phyloP scores from a whole-genome alignment of 2,888 invertebrate genomes.

The Euplexia lucipara region DNA sequence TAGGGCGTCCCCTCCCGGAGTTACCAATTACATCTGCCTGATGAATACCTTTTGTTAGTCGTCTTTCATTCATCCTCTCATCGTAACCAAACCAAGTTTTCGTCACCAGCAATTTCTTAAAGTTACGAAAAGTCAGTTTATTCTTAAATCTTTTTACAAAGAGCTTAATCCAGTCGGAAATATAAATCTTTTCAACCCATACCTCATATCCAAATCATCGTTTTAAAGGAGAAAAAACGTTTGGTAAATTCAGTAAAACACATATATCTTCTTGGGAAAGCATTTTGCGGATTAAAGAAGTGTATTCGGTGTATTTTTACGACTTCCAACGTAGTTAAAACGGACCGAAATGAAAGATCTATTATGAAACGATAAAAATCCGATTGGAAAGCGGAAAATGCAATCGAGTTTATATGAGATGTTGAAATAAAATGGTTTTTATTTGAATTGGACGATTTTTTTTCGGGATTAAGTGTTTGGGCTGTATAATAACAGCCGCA shows the following conservation, averaged over 20 bases:
- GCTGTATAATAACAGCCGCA: background rate
- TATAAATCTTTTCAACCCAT: slow-evolving; percentile 44
- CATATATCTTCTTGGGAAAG: slow-evolving; percentile 51
- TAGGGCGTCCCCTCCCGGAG: no score
- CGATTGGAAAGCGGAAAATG: slow-evolving; percentile 62
- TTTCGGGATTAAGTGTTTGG: slow-evolving; percentile 10
- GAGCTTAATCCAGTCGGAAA: slow-evolving; percentile 10
- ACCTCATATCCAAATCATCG: slow-evolving; percentile 51
- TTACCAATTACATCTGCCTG: no score
- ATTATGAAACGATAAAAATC: slow-evolving; percentile 67
- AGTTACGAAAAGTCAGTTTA: slow-evolving; percentile 13
- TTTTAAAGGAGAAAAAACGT: slow-evolving; percentile 41
- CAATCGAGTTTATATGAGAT: slow-evolving; percentile 65
- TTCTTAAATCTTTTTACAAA: slow-evolving; percentile 6
- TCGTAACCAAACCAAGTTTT: no score
- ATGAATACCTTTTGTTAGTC: no score
- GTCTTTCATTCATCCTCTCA: no score
- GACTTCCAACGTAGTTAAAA: slow-evolving; percentile 60
- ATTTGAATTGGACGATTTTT: slow-evolving; percentile 48
- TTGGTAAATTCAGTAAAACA: slow-evolving; percentile 58
- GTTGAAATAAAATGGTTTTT: slow-evolving; percentile 59
- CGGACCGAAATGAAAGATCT: slow-evolving; percentile 62
- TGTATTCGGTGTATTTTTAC: slow-evolving; percentile 59
- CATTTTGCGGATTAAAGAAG: slow-evolving; percentile 60
- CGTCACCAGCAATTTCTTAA: slow-evolving; percentile 1